phyloP scores from a whole-genome alignment of 92 coral and sea anemone genomes.

The Muricea muricata region DNA sequence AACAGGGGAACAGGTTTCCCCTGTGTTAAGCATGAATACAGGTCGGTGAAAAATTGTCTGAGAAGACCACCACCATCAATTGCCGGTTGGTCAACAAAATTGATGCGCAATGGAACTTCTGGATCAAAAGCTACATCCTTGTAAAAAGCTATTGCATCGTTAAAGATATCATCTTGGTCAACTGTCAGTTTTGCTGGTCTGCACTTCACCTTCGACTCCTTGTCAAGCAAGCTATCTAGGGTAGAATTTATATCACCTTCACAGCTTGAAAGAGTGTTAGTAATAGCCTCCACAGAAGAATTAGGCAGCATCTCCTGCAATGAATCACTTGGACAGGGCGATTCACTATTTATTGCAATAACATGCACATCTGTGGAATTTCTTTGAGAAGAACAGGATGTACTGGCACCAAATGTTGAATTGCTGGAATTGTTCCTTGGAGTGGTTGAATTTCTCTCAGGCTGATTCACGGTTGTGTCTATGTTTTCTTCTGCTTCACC shows the following conservation, averaged over 20 bases:
- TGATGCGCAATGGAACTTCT: constrained; percentile 61
- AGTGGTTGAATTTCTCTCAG: neutral
- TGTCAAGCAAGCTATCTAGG: constrained; percentile 29
- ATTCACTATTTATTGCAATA: constrained; percentile 25
- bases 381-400: constrained; percentile 1
- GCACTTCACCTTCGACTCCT: constrained; percentile 9
- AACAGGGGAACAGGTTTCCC: constrained; percentile 46
- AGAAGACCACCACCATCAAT: constrained; percentile 73
- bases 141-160: constrained; percentile 76
- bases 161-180: constrained; percentile 65
- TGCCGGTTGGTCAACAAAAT: constrained; percentile 62
- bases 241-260: constrained; percentile 29
- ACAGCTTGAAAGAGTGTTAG: constrained; percentile 7
- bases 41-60: constrained; percentile 70
- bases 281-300: constrained; percentile 26
- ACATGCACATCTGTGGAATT: constrained; percentile 6
- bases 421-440: neutral
- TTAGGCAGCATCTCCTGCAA: constrained; percentile 35
- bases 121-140: constrained; percentile 68
- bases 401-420: neutral
- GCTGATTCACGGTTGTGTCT: too few relatives aligned
- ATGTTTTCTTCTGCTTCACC: neutral
- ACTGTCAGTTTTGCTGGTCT: constrained; percentile 59
- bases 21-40: constrained; percentile 49
- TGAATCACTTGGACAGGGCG: constrained; percentile 5